These are phyloP conservation scores for Pectinophora gossypiella DNA, from an alignment of 1,140 invertebrate species.

Conservation along the genomic window DNA sequence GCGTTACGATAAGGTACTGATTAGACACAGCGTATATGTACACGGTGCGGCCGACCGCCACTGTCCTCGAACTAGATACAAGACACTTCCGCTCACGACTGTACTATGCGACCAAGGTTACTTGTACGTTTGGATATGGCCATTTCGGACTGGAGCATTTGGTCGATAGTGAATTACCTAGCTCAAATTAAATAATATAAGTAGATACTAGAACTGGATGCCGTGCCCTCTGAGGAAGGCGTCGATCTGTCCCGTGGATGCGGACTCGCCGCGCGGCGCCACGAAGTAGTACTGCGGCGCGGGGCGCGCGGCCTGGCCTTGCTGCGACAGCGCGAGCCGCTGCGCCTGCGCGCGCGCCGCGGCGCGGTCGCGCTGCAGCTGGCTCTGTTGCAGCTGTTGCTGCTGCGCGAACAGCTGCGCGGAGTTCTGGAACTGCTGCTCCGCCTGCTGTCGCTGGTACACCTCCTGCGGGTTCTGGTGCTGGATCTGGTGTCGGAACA, in stretches of 20 bases:
- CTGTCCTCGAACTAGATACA: conserved; percentile 30
- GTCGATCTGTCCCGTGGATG: conserved; percentile 84
- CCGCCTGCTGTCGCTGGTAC: conserved; percentile 83
- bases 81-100: conserved; percentile 30
- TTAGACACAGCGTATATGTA: conserved; percentile 54
- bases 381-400: conserved; percentile 78
- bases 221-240: conserved; percentile 86
- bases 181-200: conserved; percentile 35
- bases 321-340: conserved; percentile 45
- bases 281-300: conserved; percentile 80
- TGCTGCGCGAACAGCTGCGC: conserved; percentile 85
- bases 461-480: conserved; percentile 77
- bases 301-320: conserved; percentile 61
- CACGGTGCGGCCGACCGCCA: conserved; percentile 38
- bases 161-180: conserved; percentile 35
- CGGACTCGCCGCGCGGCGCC: conserved; percentile 71
- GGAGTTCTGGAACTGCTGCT: conserved; percentile 81
- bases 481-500: conserved; percentile 67
- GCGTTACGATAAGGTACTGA: conserved; percentile 53
- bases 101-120: conserved; percentile 30
- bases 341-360: conserved; percentile 70
- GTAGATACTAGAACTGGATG: conserved; percentile 77
- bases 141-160: conserved; percentile 11
- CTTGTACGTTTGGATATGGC: conserved; percentile 20
- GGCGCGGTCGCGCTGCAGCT: conserved; percentile 68